These are phyloP conservation scores for Sebastes vulpes DNA, from an alignment of 2,797 vertebrate species.

Conservation along the genomic window DNA sequence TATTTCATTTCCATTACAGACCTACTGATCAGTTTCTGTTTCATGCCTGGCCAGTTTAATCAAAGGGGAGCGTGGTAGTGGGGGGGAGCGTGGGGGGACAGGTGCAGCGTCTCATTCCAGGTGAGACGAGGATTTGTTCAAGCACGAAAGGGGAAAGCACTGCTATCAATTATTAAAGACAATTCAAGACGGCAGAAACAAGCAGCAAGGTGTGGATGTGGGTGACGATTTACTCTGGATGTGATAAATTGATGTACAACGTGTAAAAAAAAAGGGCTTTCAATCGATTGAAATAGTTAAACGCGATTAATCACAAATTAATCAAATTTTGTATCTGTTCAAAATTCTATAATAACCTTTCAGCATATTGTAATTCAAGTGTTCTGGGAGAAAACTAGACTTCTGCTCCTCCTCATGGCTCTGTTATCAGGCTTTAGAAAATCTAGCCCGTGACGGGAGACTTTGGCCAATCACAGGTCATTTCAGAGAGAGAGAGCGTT, in stretches of 20 bases:
- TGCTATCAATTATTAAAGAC: constrained; percentile 52
- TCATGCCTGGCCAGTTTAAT: constrained; percentile 56
- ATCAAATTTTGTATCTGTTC: too few species aligned
- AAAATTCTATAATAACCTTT: too few species aligned
- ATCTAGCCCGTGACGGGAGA: too few species aligned
- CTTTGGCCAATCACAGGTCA: too few species aligned
- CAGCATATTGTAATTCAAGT: too few species aligned
- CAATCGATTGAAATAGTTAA: too few species aligned
- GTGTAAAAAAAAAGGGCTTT: not conserved
- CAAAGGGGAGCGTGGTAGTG: not conserved
- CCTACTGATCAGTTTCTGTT: constrained; percentile 19
- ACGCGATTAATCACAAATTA: too few species aligned
- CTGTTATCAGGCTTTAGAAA: too few species aligned
- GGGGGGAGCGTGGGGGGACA: constrained; percentile 2
- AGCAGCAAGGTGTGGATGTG: not conserved
- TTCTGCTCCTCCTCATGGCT: too few species aligned
- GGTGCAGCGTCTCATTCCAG: constrained; percentile 46
- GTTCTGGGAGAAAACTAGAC: too few species aligned
- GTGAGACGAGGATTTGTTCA: constrained; percentile 43
- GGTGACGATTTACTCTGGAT: not conserved
- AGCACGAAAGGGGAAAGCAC: constrained; percentile 29
- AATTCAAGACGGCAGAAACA: not conserved
- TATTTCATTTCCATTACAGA: constrained; percentile 29
- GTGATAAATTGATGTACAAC: not conserved
- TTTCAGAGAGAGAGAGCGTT: too few species aligned